Evolutionary conservation across 2,113 vertebrate species (phyloP), one percentile per base, ranked within the genome.

Genomic region (Tyto alba): DNA sequence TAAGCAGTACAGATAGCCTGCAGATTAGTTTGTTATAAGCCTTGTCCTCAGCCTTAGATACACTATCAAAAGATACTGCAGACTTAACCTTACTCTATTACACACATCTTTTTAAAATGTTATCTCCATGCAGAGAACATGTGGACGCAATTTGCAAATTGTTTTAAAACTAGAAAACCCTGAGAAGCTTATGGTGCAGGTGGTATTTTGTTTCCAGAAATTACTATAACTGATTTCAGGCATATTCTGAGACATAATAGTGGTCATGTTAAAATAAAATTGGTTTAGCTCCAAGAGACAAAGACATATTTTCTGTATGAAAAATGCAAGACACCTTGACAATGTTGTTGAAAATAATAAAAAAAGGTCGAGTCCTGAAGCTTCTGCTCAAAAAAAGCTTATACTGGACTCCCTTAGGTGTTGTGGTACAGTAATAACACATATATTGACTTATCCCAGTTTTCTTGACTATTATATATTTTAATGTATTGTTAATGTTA

Each of bases 171-270:
- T 77, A 85, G 45, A 82, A 95, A 93, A 55, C 23, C 56, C 55
- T 71, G 63, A 91, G 67, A 95, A 57, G 36, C 17, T 89, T 77
- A 57, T 43, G 29, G 26, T 62, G 36, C 56, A 69, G 29, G 63
- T 91, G 47, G 63, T 52, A 62, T 90, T 93, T 80, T 88, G 14
- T 76, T 90, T 88, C 82, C 79, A 95, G 60, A 84, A 95, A 88
- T 86, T 80, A 67, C 67, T 91, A 32, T 88, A 77, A 80, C 38
- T 86, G 88, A 59, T 74, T 93, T 88, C 47, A 88, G 64, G 38
- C 38, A 47, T 50, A 91, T 71, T 63, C 59, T 77, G 63, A 93
- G 82, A 90, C 55, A 62, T 47, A 94, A 59, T 34, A 95, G 45
- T 0, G 0, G 23, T 78, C 40, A 59, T 41, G 64, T 77, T 90